phyloP scores from a whole-genome alignment of 2,888 invertebrate genomes.

The Ctena decussata region DNA sequence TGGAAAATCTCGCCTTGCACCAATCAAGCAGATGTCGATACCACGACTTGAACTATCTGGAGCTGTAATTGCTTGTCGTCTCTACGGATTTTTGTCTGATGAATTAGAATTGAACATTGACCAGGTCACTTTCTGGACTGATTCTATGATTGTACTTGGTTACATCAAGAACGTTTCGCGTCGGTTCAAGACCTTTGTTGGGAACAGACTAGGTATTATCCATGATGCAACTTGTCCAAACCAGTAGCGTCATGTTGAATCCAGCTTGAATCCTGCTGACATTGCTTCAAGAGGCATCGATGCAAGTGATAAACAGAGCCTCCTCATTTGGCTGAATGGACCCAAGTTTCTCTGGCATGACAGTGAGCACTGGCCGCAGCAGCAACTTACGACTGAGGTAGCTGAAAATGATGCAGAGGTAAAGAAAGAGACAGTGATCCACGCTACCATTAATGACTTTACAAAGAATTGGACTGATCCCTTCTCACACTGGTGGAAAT shows the following conservation, averaged over 20 bases:
- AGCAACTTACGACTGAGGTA: not conserved
- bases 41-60: slow-evolving; percentile 34
- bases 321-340: slow-evolving; percentile 20
- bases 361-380: slow-evolving; percentile 20
- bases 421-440: not conserved
- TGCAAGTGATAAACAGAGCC: not conserved
- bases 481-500: slow-evolving; percentile 18
- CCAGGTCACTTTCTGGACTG: slow-evolving; percentile 29
- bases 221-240: slow-evolving; percentile 27
- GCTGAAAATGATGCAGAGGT: slow-evolving; percentile 3
- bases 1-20: slow-evolving; percentile 44
- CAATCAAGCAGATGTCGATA: slow-evolving; percentile 36
- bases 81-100: slow-evolving; percentile 5
- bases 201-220: slow-evolving; percentile 23
- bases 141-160: slow-evolving; percentile 30
- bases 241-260: slow-evolving; percentile 35
- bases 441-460: not conserved
- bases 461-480: not conserved
- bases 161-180: slow-evolving; percentile 43
- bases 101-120: slow-evolving; percentile 14
- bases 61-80: slow-evolving; percentile 28
- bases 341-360: slow-evolving; percentile 21
- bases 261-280: slow-evolving; percentile 29
- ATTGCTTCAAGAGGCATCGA: slow-evolving; percentile 33
- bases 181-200: slow-evolving; percentile 56